These are phyloP conservation scores for Teinopalpus imperialis DNA, from an alignment of 2,888 invertebrate genomes.

Conservation along the genomic window DNA sequence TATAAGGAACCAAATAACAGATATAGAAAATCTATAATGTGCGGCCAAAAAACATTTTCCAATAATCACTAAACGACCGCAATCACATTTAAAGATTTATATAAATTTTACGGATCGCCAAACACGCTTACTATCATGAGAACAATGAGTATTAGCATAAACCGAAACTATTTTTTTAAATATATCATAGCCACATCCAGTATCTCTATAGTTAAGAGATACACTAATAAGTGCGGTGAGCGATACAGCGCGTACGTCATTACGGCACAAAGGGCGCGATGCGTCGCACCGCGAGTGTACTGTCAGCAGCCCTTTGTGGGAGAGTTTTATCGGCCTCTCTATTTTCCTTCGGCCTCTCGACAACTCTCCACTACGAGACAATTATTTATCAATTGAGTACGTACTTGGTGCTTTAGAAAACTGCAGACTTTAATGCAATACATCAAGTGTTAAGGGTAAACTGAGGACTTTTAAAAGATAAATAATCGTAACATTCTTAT, in stretches of 20 bases:
- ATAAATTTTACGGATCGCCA: too few relatives aligned
- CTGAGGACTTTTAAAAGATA: too few relatives aligned
- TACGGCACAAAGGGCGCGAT: conserved; percentile 50
- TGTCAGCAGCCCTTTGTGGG: conserved; percentile 26
- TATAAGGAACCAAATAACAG: too few relatives aligned
- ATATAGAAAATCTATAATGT: too few relatives aligned
- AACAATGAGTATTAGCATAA: too few relatives aligned
- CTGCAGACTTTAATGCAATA: conserved; percentile 9
- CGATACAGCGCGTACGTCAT: conserved; percentile 52
- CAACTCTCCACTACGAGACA: conserved; percentile 10
- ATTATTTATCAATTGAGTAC: conserved; percentile 20
- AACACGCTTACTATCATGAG: too few relatives aligned
- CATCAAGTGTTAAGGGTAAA: too few relatives aligned
- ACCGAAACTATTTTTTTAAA: not conserved
- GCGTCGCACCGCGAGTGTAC: conserved; percentile 20
- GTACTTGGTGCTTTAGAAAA: conserved; percentile 1
- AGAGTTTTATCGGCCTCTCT: conserved; percentile 23
- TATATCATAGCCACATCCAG: conserved; percentile 34
- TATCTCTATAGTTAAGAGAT: conserved; percentile 22
- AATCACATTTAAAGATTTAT: too few relatives aligned
- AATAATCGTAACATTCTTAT: too few relatives aligned
- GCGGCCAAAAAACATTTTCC: too few relatives aligned
- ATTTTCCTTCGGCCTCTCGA: conserved; percentile 20
- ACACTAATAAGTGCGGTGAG: conserved; percentile 58
- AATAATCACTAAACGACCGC: too few relatives aligned